Percentiles rank a stretch among this genome's conserved stretches.
Evolutionary conservation across 2,113 vertebrate species (phyloP).

Genomic region (Emydura subglobosa): DNA sequence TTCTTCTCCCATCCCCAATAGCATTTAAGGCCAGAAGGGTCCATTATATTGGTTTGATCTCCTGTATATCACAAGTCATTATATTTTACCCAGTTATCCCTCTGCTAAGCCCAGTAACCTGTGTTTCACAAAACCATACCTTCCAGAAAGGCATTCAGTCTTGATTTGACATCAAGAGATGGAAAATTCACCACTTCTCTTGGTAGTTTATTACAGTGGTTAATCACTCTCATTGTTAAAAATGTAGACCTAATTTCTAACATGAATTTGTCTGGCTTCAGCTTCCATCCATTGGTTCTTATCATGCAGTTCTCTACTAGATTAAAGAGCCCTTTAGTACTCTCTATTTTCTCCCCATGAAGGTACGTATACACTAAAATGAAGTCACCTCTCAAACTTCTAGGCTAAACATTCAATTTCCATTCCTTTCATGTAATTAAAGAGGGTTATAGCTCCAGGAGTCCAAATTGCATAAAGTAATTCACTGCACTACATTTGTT

Average conservation of each 20-base stretch:
- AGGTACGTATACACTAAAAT: background rate
- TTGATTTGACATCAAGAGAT: background rate
- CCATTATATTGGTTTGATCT: too few species aligned
- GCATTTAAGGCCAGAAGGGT: too few species aligned
- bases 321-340: background rate
- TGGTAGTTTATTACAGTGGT: background rate
- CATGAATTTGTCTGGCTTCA: background rate
- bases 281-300: background rate
- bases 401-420: background rate
- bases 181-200: background rate
- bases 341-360: background rate
- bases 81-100: background rate
- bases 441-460: background rate
- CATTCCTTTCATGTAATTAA: background rate
- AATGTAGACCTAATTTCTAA: background rate
- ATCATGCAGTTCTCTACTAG: background rate
- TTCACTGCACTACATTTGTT: background rate
- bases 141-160: background rate
- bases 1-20: too few species aligned
- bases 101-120: background rate
- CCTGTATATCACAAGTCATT: too few species aligned
- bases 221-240: background rate
- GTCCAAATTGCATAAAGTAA: background rate
- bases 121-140: background rate
- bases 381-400: background rate